Evolutionary conservation across 2,888 invertebrate species (phyloP).

Genomic region (Netelia fuscicornis): DNA sequence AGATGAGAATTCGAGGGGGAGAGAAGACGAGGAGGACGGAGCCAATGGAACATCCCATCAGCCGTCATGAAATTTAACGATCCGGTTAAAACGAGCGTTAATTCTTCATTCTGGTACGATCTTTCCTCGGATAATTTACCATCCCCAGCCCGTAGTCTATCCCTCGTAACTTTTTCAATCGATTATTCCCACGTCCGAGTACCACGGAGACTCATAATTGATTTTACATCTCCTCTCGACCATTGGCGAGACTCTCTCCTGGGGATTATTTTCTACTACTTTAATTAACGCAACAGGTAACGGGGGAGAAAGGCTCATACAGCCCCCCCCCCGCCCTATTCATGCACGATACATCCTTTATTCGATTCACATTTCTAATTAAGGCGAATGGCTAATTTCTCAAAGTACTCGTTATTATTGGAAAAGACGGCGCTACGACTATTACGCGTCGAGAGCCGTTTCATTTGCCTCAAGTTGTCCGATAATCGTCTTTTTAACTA

Average conservation of each 20-base stretch:
- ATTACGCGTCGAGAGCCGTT: neutral
- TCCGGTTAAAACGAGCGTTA: slow-evolving; percentile 49
- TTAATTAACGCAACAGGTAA: slow-evolving; percentile 1
- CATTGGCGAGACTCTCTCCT: neutral
- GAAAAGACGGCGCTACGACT: too few relatives aligned
- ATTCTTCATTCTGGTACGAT: slow-evolving; percentile 45
- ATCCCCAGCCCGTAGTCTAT: slow-evolving; percentile 15
- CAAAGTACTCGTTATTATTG: too few relatives aligned
- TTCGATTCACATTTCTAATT: too few relatives aligned
- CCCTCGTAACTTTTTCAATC: slow-evolving; percentile 54
- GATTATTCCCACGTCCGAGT: slow-evolving; percentile 40
- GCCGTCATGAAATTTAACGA: slow-evolving; percentile 54
- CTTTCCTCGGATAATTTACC: slow-evolving; percentile 34
- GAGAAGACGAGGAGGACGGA: slow-evolving; percentile 72
- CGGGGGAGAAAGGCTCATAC: too few relatives aligned
- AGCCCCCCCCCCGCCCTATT: too few relatives aligned
- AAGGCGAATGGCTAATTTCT: too few relatives aligned
- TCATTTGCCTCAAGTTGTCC: neutral
- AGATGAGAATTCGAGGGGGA: slow-evolving; percentile 53
- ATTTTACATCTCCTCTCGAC: slow-evolving; percentile 45
- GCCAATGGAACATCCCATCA: slow-evolving; percentile 53
- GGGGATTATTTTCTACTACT: neutral
- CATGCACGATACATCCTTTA: too few relatives aligned
- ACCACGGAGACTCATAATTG: slow-evolving; percentile 34
- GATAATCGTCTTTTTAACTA: neutral